Conservation (phyloP, 2,113 vertebrate species). For the Bombycilla garrulus region DNA sequence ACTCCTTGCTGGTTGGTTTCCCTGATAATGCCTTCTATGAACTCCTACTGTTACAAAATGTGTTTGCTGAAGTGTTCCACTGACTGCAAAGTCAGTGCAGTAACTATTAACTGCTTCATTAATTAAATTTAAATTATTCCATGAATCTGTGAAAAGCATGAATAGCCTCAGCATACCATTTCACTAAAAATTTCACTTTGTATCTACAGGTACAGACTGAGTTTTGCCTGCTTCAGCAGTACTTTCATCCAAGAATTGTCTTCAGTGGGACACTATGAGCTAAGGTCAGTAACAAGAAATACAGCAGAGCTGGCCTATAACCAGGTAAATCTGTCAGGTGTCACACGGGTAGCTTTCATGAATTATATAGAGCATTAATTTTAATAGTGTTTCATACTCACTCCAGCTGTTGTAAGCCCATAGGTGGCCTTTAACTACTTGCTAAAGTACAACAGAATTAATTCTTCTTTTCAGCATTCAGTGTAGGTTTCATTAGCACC, state of each 20-base stretch:
- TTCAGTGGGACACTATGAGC: background rate
- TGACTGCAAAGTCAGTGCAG: background rate
- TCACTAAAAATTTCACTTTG: background rate
- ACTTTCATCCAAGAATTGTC: background rate
- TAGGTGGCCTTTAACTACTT: background rate
- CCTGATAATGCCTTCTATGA: constrained; percentile 4
- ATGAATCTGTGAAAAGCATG: background rate
- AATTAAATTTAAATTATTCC: background rate
- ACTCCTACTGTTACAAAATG: background rate
- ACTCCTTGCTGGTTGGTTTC: constrained; percentile 8
- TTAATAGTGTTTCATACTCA: background rate
- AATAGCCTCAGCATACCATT: background rate
- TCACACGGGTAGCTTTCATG: background rate
- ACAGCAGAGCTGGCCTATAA: background rate
- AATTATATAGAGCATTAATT: background rate
- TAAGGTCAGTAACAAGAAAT: background rate
- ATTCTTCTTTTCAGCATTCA: background rate
- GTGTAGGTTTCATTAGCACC: background rate
- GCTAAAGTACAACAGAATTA: background rate
- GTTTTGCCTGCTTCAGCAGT: background rate
- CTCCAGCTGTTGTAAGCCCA: background rate
- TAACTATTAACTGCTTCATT: background rate
- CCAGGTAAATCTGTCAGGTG: background rate
- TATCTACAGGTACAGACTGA: background rate
- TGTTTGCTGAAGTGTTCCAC: background rate